A percentile compares a stretch with the other conserved stretches of the same genome.
Evolutionary conservation across 2,113 vertebrate genomes (phyloP).

Genomic region (Zosterops japonicus): DNA sequence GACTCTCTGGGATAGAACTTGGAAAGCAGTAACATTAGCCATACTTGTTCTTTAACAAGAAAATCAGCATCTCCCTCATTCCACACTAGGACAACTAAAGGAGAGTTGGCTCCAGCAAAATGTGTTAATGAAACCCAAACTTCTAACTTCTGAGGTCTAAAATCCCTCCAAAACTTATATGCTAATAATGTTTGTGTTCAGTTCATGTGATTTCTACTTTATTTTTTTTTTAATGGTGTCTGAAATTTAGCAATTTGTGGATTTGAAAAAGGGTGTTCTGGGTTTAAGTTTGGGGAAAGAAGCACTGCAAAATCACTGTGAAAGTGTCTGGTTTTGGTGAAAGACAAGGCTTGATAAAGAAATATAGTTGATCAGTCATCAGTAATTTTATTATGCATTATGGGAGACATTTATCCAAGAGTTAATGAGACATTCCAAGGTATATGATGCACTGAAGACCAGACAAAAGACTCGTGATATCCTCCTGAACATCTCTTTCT

Average conservation of each 20-base stretch:
- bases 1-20: neutral
- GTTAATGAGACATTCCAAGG: slow-evolving; percentile 9
- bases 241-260: neutral
- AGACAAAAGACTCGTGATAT: neutral
- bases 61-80: neutral
- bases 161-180: neutral
- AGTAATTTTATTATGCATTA: neutral
- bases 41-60: neutral
- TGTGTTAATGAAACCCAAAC: neutral
- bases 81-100: neutral
- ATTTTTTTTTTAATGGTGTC: neutral
- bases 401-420: neutral
- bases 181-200: neutral
- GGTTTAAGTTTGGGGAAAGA: neutral
- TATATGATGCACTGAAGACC: neutral
- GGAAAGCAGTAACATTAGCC: neutral
- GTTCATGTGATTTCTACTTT: neutral
- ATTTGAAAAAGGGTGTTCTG: neutral
- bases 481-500: neutral
- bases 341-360: neutral
- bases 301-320: neutral
- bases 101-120: neutral
- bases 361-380: neutral
- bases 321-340: neutral
- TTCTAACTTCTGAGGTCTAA: neutral